Evolutionary conservation across 2,888 invertebrate genomes (phyloP), one percentile per base, ranked within the genome.

Genomic region (Hydropsyche betteni): DNA sequence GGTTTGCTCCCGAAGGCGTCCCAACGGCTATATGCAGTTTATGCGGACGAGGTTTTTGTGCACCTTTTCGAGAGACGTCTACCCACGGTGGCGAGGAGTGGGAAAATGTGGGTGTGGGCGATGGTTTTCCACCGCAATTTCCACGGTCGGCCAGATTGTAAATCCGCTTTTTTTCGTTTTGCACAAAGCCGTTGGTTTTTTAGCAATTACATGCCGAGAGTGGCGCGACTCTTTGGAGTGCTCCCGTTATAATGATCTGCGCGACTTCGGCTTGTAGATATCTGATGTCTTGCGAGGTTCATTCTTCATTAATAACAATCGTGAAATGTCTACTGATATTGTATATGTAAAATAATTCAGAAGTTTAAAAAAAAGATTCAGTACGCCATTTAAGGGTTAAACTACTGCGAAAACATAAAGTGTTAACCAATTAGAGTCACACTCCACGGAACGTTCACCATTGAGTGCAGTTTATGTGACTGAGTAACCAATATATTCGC

Each of bases 141-240:
- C 71, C 55, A 68, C 52, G 53, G 75, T 53, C 51, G 70, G 64
- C 52, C 73, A 69, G 75, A 74, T 75, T 78, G 74, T 78, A 75
- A 76, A 78, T 76, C 78, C 75, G 68, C 78, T 78, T 76, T 78
- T 75, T 76, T 55, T 78, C 74, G 50, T 76, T 74, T 55, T 69
- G 61, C 74, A 75, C 69, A 75, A 74, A 76, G 75, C 69, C 58
- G 58, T 76, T 75, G 76, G 76, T 78, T 76, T 78, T 76, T 78
- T 78, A 76, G 78, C 76, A 78, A 76, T 78, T 78, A 78, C 72
- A 69, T 61, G 69, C 76, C 55, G 58, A 51, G 71, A 72, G 51
- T 78, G 55, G 44, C 73, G 51, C n/a, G 74, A 72, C 74, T 76
- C 51, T 78, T 78, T 78, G 72, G 78, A 33, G 70, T 55, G 77